Evolutionary conservation across 2,888 invertebrate genomes (phyloP).

Genomic region (Idaea straminata): DNA sequence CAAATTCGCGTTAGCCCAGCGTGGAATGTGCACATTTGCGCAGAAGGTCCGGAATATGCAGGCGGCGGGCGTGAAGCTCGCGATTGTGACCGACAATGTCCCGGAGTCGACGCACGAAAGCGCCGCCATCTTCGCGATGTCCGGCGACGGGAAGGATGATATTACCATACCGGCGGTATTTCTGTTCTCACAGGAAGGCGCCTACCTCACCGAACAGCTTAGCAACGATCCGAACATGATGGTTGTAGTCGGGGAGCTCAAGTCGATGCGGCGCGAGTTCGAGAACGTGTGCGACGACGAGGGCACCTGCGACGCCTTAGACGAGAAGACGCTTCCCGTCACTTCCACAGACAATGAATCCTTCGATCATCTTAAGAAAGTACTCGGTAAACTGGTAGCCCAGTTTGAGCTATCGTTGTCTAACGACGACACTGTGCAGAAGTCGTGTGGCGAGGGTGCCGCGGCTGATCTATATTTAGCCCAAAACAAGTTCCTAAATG

Average conservation of each 20-base stretch:
- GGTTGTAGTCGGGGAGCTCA: constrained; percentile 76
- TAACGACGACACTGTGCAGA: constrained; percentile 40
- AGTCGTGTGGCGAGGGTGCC: constrained; percentile 29
- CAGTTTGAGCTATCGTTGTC: constrained; percentile 63
- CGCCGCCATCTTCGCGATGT: constrained; percentile 96
- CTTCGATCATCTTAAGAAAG: constrained; percentile 69
- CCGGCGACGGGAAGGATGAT: constrained; percentile 93
- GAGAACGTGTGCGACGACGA: constrained; percentile 46
- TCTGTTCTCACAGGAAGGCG: constrained; percentile 89
- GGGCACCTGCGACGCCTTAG: constrained; percentile 42
- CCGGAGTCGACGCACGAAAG: constrained; percentile 86
- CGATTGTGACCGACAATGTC: constrained; percentile 92
- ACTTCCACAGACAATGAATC: constrained; percentile 48
- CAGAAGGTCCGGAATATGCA: constrained; percentile 94
- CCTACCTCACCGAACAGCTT: constrained; percentile 82
- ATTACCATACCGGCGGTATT: constrained; percentile 95
- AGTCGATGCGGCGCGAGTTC: constrained; percentile 52
- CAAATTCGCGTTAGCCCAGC: constrained; percentile 90
- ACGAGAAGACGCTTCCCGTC: constrained; percentile 26
- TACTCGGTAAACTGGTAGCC: constrained; percentile 59
- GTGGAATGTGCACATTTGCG: constrained; percentile 97
- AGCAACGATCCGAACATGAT: constrained; percentile 76
- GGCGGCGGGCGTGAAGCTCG: constrained; percentile 89
- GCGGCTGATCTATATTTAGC: constrained; percentile 30
- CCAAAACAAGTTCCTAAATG: constrained; percentile 35